phyloP scores from a whole-genome alignment of 2,888 invertebrate species.

The Napeogenes inachia region DNA sequence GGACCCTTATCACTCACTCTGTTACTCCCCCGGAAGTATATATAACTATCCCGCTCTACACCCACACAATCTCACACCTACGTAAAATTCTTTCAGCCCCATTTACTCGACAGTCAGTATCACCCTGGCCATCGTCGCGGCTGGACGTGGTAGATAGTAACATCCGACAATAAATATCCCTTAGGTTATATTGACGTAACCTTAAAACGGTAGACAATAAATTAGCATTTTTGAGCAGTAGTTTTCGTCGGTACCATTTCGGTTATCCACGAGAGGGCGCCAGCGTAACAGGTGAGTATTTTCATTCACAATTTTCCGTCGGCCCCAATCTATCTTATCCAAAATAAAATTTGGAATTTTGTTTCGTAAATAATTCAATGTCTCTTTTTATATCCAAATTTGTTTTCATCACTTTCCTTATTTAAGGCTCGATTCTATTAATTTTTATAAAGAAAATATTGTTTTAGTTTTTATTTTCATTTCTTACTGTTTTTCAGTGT shows the following conservation, averaged over 20 bases:
- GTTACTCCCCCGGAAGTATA: slow-evolving; percentile 28
- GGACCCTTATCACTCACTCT: slow-evolving; percentile 41
- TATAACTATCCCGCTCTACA: slow-evolving; percentile 48
- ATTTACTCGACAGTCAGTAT: slow-evolving; percentile 60
- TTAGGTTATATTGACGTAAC: slow-evolving; percentile 44
- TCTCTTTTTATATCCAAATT: not conserved
- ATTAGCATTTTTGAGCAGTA: slow-evolving; percentile 17
- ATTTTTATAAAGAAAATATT: too few species aligned
- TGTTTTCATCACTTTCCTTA: too few species aligned
- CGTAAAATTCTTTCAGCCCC: slow-evolving; percentile 56
- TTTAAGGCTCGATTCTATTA: too few species aligned
- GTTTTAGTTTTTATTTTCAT: too few species aligned
- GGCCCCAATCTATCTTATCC: not conserved
- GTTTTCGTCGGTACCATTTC: not conserved
- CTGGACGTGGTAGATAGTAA: slow-evolving; percentile 32
- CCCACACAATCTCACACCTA: slow-evolving; percentile 54
- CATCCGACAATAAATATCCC: slow-evolving; percentile 26
- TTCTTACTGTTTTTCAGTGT: too few species aligned
- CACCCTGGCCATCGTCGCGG: slow-evolving; percentile 44
- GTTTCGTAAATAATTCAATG: not conserved
- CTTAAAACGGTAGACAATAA: slow-evolving; percentile 20
- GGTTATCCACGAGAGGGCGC: slow-evolving; percentile 15
- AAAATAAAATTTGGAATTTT: not conserved
- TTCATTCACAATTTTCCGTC: slow-evolving; percentile 18
- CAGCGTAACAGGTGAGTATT: slow-evolving; percentile 26